Evolutionary conservation across 2,113 vertebrate species (phyloP).

Genomic region (Morone saxatilis): DNA sequence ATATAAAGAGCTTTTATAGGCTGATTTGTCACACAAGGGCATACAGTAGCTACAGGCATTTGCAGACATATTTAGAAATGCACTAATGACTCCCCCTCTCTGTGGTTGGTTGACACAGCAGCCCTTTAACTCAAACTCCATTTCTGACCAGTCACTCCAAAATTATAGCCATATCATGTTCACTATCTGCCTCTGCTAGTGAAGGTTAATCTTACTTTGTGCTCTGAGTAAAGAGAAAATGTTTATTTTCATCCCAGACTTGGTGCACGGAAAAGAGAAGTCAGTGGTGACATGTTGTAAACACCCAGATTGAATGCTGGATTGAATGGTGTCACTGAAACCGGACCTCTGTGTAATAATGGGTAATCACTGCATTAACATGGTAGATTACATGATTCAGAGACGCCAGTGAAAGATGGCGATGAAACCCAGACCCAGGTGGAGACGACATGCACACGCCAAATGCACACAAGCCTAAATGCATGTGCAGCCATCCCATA

Average conservation of each 20-base stretch:
- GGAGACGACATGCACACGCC: slow-evolving; percentile 26
- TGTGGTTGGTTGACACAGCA: slow-evolving; percentile 33
- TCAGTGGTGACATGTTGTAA: slow-evolving; percentile 54
- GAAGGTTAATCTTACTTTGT: slow-evolving; percentile 7
- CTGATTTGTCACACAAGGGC: background rate
- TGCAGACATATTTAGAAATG: background rate
- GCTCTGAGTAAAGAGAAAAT: slow-evolving; percentile 18
- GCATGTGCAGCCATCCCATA: slow-evolving; percentile 28
- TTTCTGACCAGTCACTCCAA: slow-evolving; percentile 29
- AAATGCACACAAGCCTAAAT: slow-evolving; percentile 27
- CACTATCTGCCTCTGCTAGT: slow-evolving; percentile 29
- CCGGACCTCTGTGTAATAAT: slow-evolving; percentile 63
- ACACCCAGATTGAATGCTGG: slow-evolving; percentile 49
- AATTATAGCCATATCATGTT: slow-evolving; percentile 45
- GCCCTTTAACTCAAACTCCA: slow-evolving; percentile 6
- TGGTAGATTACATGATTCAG: slow-evolving; percentile 70
- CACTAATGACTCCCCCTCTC: background rate
- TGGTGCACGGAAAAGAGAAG: slow-evolving; percentile 38
- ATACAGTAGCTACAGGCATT: background rate
- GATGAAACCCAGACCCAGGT: slow-evolving; percentile 65
- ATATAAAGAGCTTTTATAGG: slow-evolving; percentile 11
- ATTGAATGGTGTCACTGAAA: slow-evolving; percentile 66
- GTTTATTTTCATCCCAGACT: slow-evolving; percentile 58
- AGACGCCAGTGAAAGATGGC: slow-evolving; percentile 42
- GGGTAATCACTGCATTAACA: slow-evolving; percentile 72